A percentile compares a stretch with the other conserved stretches of the same genome.
These are phyloP conservation scores for Callimorpha dominula DNA, from an alignment of 2,888 invertebrate species.

Conservation along the genomic window DNA sequence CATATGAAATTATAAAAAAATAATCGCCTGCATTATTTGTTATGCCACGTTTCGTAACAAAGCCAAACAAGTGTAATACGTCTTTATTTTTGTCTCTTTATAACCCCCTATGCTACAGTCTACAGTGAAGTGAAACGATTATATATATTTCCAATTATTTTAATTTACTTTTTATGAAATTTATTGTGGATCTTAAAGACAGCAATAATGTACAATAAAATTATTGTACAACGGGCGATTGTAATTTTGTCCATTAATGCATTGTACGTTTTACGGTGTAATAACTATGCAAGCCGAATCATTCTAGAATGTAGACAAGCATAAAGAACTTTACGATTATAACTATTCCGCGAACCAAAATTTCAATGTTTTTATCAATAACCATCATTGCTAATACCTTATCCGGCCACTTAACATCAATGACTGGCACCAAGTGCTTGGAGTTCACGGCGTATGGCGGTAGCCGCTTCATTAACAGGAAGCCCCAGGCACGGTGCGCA, in stretches of 20 bases:
- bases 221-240: not conserved
- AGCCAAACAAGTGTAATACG: no score
- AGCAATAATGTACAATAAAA: not conserved
- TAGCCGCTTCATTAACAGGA: slow-evolving; percentile 77
- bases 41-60: no score
- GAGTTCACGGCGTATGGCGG: slow-evolving; percentile 38
- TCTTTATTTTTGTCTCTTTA: no score
- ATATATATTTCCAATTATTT: no score
- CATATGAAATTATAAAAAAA: no score
- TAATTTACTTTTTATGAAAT: no score
- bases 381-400: slow-evolving; percentile 37
- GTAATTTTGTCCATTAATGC: not conserved
- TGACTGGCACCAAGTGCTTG: slow-evolving; percentile 42
- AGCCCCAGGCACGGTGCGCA: slow-evolving; percentile 71
- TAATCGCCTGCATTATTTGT: no score
- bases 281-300: not conserved
- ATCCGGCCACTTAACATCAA: slow-evolving; percentile 48
- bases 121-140: no score
- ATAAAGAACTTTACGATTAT: not conserved
- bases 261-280: no score
- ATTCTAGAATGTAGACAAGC: not conserved
- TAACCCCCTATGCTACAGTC: no score
- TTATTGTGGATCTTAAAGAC: no score
- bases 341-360: not conserved
- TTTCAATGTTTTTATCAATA: slow-evolving; percentile 7